phyloP scores from a whole-genome alignment of 2,797 vertebrate genomes.

The Peromyscus aztecus region DNA sequence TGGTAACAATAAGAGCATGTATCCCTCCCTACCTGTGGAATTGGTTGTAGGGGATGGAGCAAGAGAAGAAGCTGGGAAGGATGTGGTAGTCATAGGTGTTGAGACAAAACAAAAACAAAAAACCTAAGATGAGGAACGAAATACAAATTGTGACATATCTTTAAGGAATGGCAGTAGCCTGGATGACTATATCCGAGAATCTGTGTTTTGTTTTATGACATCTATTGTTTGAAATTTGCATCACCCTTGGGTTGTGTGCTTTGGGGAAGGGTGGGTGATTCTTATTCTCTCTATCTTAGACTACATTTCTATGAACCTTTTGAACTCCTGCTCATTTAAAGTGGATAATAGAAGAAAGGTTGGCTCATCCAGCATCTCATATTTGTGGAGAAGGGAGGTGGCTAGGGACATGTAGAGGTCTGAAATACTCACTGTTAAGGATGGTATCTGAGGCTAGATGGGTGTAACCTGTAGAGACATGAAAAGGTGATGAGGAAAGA shows the following conservation, averaged over 20 bases:
- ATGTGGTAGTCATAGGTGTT: not conserved
- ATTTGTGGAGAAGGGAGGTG: not conserved
- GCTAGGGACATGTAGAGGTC: not conserved
- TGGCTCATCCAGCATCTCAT: not conserved
- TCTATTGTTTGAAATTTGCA: no score
- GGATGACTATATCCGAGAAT: not conserved
- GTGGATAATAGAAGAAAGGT: not conserved
- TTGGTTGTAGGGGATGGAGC: not conserved
- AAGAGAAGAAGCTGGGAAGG: not conserved
- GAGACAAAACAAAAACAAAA: not conserved
- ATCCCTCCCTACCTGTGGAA: not conserved
- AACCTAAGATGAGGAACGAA: not conserved
- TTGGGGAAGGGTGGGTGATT: not conserved
- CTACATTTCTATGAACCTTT: not conserved
- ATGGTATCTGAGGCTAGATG: not conserved
- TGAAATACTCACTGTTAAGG: conserved; percentile 31
- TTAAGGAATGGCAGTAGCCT: not conserved
- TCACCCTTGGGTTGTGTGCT: not conserved
- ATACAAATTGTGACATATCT: not conserved
- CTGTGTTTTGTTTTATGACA: not conserved
- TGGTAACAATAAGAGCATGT: not conserved
- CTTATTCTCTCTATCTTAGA: not conserved
- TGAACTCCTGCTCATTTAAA: not conserved
- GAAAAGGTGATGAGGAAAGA: not conserved
- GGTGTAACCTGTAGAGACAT: not conserved